These are phyloP conservation scores for Tenthredo distinguenda DNA, from an alignment of 2,888 invertebrate genomes.

Conservation along the genomic window DNA sequence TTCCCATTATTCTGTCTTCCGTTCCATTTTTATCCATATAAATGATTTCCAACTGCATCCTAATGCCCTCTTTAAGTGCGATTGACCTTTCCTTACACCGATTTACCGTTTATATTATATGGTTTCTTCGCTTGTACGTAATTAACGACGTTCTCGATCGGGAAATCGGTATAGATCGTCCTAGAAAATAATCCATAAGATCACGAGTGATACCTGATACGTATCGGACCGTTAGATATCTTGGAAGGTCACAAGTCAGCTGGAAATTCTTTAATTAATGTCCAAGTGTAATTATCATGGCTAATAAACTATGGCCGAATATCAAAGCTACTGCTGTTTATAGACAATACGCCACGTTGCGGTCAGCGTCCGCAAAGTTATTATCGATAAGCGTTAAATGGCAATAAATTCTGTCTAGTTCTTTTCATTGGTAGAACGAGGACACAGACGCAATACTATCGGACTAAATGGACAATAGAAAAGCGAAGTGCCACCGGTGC, in stretches of 20 bases:
- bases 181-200: background rate
- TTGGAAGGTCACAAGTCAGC: background rate
- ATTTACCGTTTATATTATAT: background rate
- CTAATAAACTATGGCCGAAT: background rate
- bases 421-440: background rate
- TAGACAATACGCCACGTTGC: background rate
- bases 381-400: conserved; percentile 3
- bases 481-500: background rate
- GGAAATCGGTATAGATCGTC: background rate
- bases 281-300: background rate
- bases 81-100: background rate
- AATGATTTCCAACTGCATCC: background rate
- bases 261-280: background rate
- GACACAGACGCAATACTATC: background rate
- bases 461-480: background rate
- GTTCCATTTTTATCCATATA: background rate
- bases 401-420: conserved; percentile 7
- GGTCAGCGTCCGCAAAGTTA: background rate
- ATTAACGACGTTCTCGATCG: background rate
- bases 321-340: background rate
- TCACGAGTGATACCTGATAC: background rate
- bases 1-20: conserved; percentile 12
- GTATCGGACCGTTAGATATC: background rate
- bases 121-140: background rate
- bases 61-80: background rate